A percentile compares a stretch with the other conserved stretches of the same genome.
phyloP scores from a whole-genome alignment of 1,140 invertebrate species.

The Dryas iulia region DNA sequence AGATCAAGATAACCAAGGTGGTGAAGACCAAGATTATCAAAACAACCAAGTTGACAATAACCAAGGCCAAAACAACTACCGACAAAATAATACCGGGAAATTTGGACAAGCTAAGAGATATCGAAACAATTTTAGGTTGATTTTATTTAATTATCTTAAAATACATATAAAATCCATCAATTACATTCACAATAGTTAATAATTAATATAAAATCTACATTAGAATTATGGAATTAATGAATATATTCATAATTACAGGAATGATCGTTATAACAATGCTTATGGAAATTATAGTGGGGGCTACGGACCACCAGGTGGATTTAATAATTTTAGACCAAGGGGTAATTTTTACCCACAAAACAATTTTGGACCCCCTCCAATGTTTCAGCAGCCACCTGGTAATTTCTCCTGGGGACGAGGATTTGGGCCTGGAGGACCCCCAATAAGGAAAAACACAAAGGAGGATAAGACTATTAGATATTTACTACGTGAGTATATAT shows the following conservation, averaged over 20 bases:
- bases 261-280: conserved; percentile 53
- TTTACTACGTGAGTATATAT: conserved; percentile 39
- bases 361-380: conserved; percentile 31
- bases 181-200: too few species aligned
- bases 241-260: conserved; percentile 24
- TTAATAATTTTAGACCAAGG: conserved; percentile 6
- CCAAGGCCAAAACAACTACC: neutral
- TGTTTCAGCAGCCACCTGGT: conserved; percentile 21
- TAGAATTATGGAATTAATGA: neutral
- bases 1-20: neutral
- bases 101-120: neutral
- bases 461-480: conserved; percentile 41
- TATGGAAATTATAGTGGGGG: conserved; percentile 60
- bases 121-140: conserved; percentile 9
- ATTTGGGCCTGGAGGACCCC: conserved; percentile 47
- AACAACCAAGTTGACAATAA: neutral
- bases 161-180: too few species aligned
- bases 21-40: neutral
- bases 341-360: conserved; percentile 23
- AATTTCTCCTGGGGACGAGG: conserved; percentile 42
- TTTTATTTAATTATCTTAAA: too few species aligned
- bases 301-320: conserved; percentile 42
- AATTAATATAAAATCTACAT: neutral
- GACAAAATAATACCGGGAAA: neutral
- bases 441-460: conserved; percentile 23